Evolutionary conservation across 2,797 vertebrate species (phyloP).

Genomic region (Macropodus opercularis): DNA sequence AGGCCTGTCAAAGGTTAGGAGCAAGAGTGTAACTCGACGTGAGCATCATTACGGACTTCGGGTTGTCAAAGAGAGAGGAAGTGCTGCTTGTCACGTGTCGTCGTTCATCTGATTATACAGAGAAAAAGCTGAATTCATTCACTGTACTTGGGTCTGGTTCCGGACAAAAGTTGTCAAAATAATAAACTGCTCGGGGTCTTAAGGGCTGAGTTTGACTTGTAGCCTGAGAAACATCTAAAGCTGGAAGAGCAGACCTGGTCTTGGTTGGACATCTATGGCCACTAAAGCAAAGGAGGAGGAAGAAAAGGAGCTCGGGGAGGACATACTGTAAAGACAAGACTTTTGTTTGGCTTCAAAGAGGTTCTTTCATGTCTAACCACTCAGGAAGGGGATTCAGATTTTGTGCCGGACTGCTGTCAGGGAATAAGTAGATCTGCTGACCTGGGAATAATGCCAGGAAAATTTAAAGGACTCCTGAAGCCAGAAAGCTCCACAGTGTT

Average conservation of each 20-base stretch:
- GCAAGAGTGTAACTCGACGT: neutral
- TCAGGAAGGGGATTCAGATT: no score
- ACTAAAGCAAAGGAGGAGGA: neutral
- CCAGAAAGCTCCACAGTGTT: neutral
- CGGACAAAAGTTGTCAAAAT: neutral
- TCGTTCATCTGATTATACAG: constrained; percentile 1
- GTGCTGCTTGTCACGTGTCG: constrained; percentile 1
- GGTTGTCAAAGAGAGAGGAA: neutral
- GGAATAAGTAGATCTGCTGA: neutral
- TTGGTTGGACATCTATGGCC: neutral
- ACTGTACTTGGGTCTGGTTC: constrained; percentile 3
- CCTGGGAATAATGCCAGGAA: neutral
- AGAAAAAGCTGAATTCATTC: neutral
- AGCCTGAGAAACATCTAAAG: no score
- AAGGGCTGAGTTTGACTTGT: no score
- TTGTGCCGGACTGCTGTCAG: neutral
- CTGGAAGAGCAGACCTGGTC: neutral
- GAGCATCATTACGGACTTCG: neutral
- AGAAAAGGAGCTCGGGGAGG: neutral
- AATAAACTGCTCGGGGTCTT: no score
- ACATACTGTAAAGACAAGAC: neutral
- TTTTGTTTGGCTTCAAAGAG: neutral
- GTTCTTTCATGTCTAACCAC: neutral
- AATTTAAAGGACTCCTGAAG: neutral
- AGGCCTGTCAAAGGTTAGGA: constrained; percentile 2